Evolutionary conservation across 2,113 vertebrate genomes (phyloP).

Genomic region (Cochlearius cochlearius): DNA sequence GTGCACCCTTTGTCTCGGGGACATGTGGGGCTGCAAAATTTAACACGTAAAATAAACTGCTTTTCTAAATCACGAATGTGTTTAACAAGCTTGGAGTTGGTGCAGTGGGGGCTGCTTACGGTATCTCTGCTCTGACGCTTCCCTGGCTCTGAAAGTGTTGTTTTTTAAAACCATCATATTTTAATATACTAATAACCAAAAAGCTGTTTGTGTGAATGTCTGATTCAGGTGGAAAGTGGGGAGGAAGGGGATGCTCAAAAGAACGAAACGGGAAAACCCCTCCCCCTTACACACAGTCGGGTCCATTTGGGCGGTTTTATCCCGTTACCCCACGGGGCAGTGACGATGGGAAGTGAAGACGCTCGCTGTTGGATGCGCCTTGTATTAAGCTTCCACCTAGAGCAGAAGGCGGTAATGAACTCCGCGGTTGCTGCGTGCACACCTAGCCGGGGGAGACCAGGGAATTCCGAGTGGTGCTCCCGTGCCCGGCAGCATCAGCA

Average conservation of each 20-base stretch:
- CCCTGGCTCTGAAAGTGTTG: neutral
- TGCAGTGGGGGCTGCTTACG: neutral
- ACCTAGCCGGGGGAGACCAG: neutral
- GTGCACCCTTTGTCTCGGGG: neutral
- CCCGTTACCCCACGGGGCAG: fast-evolving
- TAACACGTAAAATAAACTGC: neutral
- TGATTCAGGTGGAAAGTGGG: neutral
- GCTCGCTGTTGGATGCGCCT: neutral
- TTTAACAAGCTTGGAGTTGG: neutral
- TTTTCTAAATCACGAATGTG: neutral
- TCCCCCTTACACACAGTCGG: too few species aligned
- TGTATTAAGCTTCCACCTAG: neutral
- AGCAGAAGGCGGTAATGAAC: neutral
- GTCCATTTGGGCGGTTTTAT: fast-evolving
- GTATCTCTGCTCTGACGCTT: neutral
- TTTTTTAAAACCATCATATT: neutral
- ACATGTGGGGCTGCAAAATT: neutral
- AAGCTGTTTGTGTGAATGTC: neutral
- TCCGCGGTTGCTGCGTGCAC: neutral
- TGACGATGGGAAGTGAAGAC: fast-evolving
- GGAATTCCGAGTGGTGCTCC: fast-evolving
- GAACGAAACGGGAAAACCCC: too few species aligned
- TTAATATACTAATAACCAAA: neutral
- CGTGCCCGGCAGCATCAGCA: neutral
- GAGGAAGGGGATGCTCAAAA: neutral